Conservation (phyloP, 2,888 invertebrate species). For the Tupiocoris notatus region DNA sequence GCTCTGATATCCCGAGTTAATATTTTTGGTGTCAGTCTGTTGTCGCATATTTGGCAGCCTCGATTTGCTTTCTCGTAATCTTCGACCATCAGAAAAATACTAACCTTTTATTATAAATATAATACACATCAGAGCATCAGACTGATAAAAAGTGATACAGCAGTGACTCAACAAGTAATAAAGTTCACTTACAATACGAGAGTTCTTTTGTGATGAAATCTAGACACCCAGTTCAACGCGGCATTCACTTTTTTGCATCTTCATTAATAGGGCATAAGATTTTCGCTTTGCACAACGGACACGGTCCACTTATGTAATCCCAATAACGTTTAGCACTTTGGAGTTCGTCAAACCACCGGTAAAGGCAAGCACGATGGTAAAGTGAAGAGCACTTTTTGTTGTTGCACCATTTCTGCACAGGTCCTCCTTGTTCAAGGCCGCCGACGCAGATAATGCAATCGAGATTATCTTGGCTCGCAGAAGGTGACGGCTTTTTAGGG, state of each 20-base stretch:
- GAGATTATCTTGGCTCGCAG: conserved; percentile 9
- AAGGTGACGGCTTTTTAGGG: not conserved
- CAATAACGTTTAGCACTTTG: conserved; percentile 25
- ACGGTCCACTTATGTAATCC: conserved; percentile 35
- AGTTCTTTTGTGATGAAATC: no score
- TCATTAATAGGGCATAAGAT: conserved; percentile 30
- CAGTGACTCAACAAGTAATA: no score
- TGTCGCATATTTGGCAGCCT: no score
- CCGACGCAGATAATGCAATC: conserved; percentile 27
- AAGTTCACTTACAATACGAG: no score
- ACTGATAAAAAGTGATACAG: no score
- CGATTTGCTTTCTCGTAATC: no score
- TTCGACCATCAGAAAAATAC: no score
- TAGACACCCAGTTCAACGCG: no score
- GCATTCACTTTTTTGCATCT: conserved; percentile 6
- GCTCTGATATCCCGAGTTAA: no score
- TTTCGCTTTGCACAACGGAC: conserved; percentile 22
- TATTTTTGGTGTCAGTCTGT: no score
- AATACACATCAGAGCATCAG: no score
- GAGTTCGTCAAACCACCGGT: conserved; percentile 36
- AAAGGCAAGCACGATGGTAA: conserved; percentile 31
- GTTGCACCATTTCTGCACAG: conserved; percentile 34
- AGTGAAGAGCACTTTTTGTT: conserved; percentile 30
- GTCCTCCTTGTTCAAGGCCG: conserved; percentile 4
- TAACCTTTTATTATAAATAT: no score